phyloP scores from a whole-genome alignment of 2,113 vertebrate species.

The zebrafish (Danio rerio) region DNA sequence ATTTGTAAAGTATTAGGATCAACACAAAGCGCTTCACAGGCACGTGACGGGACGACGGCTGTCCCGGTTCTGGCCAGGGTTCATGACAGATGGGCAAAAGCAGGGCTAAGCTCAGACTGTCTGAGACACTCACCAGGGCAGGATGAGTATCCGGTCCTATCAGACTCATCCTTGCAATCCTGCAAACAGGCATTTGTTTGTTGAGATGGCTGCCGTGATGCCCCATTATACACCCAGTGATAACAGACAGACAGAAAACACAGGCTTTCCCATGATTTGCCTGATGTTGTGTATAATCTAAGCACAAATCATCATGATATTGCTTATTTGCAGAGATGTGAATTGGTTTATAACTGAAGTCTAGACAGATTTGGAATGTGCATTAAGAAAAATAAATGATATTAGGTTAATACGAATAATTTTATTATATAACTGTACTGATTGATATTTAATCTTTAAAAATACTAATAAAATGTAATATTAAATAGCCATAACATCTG shows the following conservation, averaged over 20 bases:
- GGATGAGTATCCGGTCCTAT: slow-evolving; percentile 58
- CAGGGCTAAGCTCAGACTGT: slow-evolving; percentile 65
- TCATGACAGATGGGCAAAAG: slow-evolving; percentile 63
- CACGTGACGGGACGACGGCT: neutral
- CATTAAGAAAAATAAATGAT: too few species aligned
- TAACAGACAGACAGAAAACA: neutral
- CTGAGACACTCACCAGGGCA: slow-evolving; percentile 59
- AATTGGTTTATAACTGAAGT: too few species aligned
- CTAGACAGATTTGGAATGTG: too few species aligned
- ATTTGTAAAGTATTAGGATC: slow-evolving; percentile 12
- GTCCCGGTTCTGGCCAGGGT: slow-evolving; percentile 13
- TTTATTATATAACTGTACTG: too few species aligned
- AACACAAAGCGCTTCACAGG: neutral
- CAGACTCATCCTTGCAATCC: slow-evolving; percentile 65
- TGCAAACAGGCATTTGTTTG: slow-evolving; percentile 70
- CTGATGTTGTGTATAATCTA: too few species aligned
- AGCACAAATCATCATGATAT: too few species aligned
- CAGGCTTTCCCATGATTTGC: too few species aligned
- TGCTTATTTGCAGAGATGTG: too few species aligned
- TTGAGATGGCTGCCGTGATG: slow-evolving; percentile 72
- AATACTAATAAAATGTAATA: too few species aligned
- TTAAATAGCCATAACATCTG: too few species aligned
- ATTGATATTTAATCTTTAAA: too few species aligned
- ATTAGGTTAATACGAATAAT: too few species aligned
- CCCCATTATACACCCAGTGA: slow-evolving; percentile 63